These are phyloP conservation scores for Poeciliopsis gracilis DNA, from an alignment of 2,797 vertebrate genomes.

Conservation along the genomic window DNA sequence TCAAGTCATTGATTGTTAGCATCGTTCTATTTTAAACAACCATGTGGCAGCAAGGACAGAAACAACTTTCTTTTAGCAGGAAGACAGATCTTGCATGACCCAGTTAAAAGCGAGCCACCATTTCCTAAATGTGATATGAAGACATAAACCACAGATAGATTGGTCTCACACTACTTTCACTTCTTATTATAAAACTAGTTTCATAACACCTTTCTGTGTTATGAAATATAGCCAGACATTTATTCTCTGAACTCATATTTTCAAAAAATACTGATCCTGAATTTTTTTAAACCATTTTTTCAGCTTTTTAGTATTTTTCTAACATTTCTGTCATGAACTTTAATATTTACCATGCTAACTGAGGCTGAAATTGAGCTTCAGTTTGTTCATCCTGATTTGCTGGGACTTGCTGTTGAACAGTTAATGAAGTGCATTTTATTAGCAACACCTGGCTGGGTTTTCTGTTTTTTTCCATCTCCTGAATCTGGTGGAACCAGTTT, in stretches of 20 bases:
- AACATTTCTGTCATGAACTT: not conserved
- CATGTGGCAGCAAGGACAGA: not conserved
- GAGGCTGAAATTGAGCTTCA: not conserved
- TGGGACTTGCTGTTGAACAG: not conserved
- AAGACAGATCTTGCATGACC: not conserved
- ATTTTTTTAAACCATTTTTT: not conserved
- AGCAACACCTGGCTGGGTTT: not conserved
- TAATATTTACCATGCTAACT: not conserved
- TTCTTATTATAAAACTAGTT: too few relatives aligned
- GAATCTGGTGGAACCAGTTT: not conserved
- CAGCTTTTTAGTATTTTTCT: not conserved
- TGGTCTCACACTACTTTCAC: not conserved
- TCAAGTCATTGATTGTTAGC: not conserved
- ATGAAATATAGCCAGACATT: not conserved
- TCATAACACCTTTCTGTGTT: too few relatives aligned
- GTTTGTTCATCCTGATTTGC: not conserved
- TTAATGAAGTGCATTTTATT: not conserved
- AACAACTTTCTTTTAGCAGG: not conserved
- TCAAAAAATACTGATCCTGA: not conserved
- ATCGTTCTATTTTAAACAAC: not conserved
- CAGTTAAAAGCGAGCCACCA: not conserved
- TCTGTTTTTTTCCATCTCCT: not conserved
- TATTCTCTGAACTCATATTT: not conserved
- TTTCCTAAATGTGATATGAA: not conserved
- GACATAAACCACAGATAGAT: not conserved